Evolutionary conservation across 1,140 invertebrate species (phyloP).

Genomic region (Ctenoplectra terminalis): DNA sequence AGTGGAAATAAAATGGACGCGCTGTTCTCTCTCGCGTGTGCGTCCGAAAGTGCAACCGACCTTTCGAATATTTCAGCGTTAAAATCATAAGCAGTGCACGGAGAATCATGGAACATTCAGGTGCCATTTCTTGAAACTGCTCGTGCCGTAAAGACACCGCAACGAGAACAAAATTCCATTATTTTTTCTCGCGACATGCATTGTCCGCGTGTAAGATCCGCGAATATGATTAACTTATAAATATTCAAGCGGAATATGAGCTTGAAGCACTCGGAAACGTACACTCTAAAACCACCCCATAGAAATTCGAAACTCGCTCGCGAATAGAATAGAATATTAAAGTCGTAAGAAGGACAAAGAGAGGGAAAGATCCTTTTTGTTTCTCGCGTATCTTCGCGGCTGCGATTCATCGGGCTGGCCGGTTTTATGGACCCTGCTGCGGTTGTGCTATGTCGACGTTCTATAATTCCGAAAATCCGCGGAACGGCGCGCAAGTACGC

Average conservation of each 20-base stretch:
- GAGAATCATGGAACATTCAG: neutral
- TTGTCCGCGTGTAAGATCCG: neutral
- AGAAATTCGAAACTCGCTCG: neutral
- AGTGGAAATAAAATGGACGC: conserved; percentile 12
- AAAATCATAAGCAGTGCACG: conserved; percentile 24
- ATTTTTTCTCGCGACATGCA: neutral
- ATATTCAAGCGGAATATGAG: neutral
- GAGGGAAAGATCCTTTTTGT: conserved; percentile 8
- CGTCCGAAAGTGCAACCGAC: neutral
- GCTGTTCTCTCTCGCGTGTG: neutral
- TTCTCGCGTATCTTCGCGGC: conserved; percentile 8
- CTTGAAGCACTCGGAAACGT: no score
- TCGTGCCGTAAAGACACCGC: neutral
- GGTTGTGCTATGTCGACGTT: conserved; percentile 25
- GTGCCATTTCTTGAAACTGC: neutral
- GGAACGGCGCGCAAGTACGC: neutral
- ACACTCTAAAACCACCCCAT: neutral
- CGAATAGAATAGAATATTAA: conserved; percentile 4
- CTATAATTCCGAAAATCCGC: conserved; percentile 48
- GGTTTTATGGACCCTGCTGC: conserved; percentile 11
- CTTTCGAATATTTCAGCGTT: neutral
- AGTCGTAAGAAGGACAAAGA: neutral
- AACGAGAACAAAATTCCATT: neutral
- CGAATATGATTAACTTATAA: neutral
- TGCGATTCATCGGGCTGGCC: conserved; percentile 15